Base-by-base conservation (phyloP, 1,140 invertebrate genomes). In the Platyura marginata region DNA sequence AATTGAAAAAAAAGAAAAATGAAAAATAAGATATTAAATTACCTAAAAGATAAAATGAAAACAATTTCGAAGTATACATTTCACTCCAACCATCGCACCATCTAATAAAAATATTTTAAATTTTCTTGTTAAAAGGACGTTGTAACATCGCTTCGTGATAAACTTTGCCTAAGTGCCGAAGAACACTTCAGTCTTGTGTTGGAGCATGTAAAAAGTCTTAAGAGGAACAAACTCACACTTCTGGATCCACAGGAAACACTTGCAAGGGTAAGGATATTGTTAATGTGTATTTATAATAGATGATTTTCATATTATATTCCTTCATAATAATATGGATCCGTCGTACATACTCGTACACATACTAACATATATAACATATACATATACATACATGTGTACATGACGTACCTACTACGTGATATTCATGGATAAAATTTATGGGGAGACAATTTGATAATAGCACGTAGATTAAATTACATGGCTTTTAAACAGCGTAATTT, bases 181-280 rank as follows among this genome's bases (percentile, higher is more conserved):
- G 79, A 89, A 47, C 80, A 90, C 57, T 93, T 92, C 61, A 83
- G 81, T 47, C 63, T 94, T 18, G 85, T 89, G 11, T 75, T 91
- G 35, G 87, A 92, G 65, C 87, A 92, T 59, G 82, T 89, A 41
- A 90, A 89, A 64, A 82, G 79, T 54, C 67, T 86, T 16, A 72
- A 79, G 47, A 71, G 85, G 39, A 87, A 87, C 52, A 85, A 86
- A 60, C 66, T 93, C 16, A 86, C 81, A 8, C 55, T 92, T 8
- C 63, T 93, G 21, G 81, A 87, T 61, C 81, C 84, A 0, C 72
- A 80, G 47, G 85, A 91, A 54, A 79, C 79, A 6, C 66, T 93
- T 40, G 78, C 83, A 9, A 79, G 83, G 67, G 88, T 92, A 67
- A 68, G 64, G 6, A 40, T 39, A 6, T 21, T 35, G 13, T 15